Evolutionary conservation across 2,888 invertebrate genomes (phyloP).

Genomic region (Drosophila nigricruria): DNA sequence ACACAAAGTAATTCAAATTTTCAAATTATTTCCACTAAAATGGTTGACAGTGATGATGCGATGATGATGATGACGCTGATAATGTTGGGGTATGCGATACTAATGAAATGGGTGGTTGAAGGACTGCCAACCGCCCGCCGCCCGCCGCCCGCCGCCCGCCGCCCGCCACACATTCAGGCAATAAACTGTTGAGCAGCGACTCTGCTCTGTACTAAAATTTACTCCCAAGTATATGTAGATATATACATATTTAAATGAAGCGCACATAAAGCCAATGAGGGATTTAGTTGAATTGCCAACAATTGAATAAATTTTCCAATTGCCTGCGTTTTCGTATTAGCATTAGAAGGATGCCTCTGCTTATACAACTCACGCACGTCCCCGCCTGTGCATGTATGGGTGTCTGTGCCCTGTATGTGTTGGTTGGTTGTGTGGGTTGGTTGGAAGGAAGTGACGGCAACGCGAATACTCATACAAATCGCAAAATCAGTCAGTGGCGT

Average conservation of each 20-base stretch:
- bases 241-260: constrained; percentile 69
- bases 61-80: constrained; percentile 16
- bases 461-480: constrained; percentile 56
- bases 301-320: constrained; percentile 84
- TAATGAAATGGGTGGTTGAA: constrained; percentile 33
- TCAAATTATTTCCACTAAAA: constrained; percentile 78
- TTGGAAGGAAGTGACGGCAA: constrained; percentile 32
- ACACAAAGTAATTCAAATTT: constrained; percentile 73
- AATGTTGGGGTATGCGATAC: constrained; percentile 26
- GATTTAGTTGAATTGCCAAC: constrained; percentile 82
- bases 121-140: no score
- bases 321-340: constrained; percentile 82
- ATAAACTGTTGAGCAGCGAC: constrained; percentile 28
- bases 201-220: constrained; percentile 1
- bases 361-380: constrained; percentile 53
- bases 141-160: no score
- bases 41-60: constrained; percentile 22
- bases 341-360: constrained; percentile 62
- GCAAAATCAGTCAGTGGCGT: constrained; percentile 65
- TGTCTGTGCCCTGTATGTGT: constrained; percentile 9
- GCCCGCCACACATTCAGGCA: constrained; percentile 38
- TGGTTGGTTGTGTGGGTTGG: constrained; percentile 17
- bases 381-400: constrained; percentile 13
- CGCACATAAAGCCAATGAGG: constrained; percentile 79
- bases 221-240: constrained; percentile 12